phyloP scores from a whole-genome alignment of 2,113 vertebrate species.

The Myiagra hebetior region DNA sequence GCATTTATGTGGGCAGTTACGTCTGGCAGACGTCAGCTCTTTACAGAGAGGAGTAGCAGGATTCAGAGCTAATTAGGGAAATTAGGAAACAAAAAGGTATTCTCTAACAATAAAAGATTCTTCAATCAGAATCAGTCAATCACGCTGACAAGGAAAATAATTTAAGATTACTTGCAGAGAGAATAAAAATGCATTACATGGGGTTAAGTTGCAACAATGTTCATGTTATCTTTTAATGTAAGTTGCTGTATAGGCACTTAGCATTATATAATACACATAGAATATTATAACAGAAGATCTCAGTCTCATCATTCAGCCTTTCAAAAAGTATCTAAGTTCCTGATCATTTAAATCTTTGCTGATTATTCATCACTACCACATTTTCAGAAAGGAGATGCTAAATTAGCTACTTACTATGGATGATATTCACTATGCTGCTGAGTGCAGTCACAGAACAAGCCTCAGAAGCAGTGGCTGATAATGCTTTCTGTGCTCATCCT shows the following conservation, averaged over 20 bases:
- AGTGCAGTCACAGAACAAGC: neutral
- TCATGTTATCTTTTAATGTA: neutral
- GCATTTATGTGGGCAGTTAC: neutral
- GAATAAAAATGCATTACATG: neutral
- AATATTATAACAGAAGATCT: neutral
- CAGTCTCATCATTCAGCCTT: neutral
- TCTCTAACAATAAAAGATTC: neutral
- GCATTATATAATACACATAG: neutral
- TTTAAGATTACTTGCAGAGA: neutral
- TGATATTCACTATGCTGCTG: neutral
- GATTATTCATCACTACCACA: slow-evolving; percentile 27
- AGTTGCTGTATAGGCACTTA: neutral
- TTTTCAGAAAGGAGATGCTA: slow-evolving; percentile 16
- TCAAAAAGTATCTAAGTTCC: neutral
- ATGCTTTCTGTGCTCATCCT: neutral
- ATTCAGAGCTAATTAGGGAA: slow-evolving; percentile 21
- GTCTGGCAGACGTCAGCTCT: neutral
- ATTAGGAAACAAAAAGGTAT: slow-evolving; percentile 32
- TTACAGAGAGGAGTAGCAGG: neutral
- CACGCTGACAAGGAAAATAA: slow-evolving; percentile 36
- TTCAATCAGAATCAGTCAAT: slow-evolving; percentile 23
- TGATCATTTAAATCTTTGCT: neutral
- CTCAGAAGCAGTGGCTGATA: neutral
- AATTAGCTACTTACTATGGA: slow-evolving; percentile 42
- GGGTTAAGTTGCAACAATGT: neutral